A percentile compares a stretch with the other conserved stretches of the same genome.
phyloP scores from a whole-genome alignment of 2,113 vertebrate genomes.

The Origma solitaria region DNA sequence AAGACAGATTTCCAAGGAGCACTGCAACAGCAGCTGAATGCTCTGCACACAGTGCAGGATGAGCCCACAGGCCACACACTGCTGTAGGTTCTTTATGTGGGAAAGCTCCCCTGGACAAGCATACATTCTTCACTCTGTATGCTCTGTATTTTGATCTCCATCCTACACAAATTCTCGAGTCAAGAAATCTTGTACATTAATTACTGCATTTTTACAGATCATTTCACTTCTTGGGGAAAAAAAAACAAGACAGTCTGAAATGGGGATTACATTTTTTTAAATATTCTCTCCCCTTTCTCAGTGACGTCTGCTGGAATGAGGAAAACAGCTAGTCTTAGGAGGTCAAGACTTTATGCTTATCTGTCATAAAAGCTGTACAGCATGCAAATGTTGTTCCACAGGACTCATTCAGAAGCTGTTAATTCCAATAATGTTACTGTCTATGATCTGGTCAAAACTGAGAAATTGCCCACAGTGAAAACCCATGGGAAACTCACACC shows the following conservation, averaged over 20 bases:
- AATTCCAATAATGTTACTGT: neutral
- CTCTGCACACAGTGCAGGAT: neutral
- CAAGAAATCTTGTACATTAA: constrained; percentile 35
- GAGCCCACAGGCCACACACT: neutral
- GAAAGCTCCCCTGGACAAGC: neutral
- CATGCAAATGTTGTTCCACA: neutral
- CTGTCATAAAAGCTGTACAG: neutral
- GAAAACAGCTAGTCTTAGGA: neutral
- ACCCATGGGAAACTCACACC: neutral
- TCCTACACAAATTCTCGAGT: constrained; percentile 53
- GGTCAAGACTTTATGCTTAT: neutral
- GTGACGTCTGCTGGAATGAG: neutral
- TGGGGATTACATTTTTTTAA: neutral
- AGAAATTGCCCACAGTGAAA: neutral
- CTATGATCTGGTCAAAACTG: neutral
- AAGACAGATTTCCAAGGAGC: neutral
- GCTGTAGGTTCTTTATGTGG: neutral
- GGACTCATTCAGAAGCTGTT: neutral
- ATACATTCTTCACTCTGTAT: constrained; percentile 61
- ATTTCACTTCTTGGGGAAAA: constrained; percentile 21
- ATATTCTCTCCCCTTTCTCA: neutral
- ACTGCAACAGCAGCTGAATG: neutral
- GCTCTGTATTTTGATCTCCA: constrained; percentile 76
- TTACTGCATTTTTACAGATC: constrained; percentile 51
- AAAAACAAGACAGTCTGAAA: neutral